Percentiles rank a stretch among this genome's conserved stretches.
These are phyloP conservation scores for Leuciscus idus DNA, from an alignment of 2,113 vertebrate genomes.

Conservation along the genomic window DNA sequence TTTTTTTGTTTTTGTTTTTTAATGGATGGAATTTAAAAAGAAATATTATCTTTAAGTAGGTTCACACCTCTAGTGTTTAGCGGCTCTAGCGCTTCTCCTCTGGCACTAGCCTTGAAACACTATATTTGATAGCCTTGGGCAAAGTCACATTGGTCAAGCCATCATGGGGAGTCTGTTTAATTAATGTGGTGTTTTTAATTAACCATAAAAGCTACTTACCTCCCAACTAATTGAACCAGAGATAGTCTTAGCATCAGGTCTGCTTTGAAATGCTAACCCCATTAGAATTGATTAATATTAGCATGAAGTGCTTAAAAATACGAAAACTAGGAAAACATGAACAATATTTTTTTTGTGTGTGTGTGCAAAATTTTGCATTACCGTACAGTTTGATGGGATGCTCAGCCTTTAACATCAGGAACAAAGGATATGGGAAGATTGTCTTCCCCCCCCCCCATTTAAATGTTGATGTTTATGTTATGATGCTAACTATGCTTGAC, in stretches of 20 bases:
- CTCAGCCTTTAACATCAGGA: neutral
- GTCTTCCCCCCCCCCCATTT: neutral
- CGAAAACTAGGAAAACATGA: neutral
- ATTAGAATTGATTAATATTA: slow-evolving; percentile 23
- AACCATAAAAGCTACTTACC: slow-evolving; percentile 58
- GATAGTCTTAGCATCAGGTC: slow-evolving; percentile 20
- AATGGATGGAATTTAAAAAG: no score
- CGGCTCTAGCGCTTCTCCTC: neutral
- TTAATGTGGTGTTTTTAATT: slow-evolving; percentile 67
- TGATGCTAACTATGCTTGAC: neutral
- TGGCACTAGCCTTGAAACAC: slow-evolving; percentile 61
- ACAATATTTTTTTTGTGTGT: neutral
- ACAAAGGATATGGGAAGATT: neutral
- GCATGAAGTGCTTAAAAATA: neutral
- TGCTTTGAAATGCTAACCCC: slow-evolving; percentile 22
- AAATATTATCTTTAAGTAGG: no score
- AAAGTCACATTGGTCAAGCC: slow-evolving; percentile 42
- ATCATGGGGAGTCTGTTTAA: slow-evolving; percentile 50
- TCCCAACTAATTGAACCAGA: slow-evolving; percentile 37
- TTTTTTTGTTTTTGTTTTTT: neutral
- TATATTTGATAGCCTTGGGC: slow-evolving; percentile 35
- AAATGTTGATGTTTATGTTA: neutral
- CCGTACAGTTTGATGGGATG: neutral
- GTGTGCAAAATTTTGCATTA: neutral
- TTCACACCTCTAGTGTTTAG: neutral